Evolutionary conservation across 2,888 invertebrate genomes (phyloP), one percentile per base, ranked within the genome.

Genomic region (Gerosis bhagava): DNA sequence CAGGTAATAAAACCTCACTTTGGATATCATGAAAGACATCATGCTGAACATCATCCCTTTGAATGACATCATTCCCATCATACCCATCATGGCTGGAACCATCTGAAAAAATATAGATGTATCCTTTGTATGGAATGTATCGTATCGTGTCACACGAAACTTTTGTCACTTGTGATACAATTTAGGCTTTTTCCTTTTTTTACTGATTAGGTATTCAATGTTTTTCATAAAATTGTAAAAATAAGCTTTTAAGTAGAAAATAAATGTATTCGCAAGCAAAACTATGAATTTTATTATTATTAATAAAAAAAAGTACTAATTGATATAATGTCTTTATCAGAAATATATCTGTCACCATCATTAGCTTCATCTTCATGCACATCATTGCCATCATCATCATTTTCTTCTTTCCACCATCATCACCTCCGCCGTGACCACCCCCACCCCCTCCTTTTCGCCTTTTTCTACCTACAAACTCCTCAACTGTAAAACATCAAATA

Each of bases 371-470:
- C 60, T 91, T 84, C 89, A 91, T 91, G 52, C 90, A 88, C 81
- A 91, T 79, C 87, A 91, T 90, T 5, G 90, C 90, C 90, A 92
- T 92, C 91, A 91, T 91, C 90, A 91, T 91, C 81, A 91, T 91
- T 51, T 90, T 91, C 65, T 90, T 91, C 64, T 89, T 89, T 1
- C 84, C 84, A 0, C 77, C 83, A 3, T 81, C 80, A 6, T 78
- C 83, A 0, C 72, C 75, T 0, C 77, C 81, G 1, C 77, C 79
- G 2, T 70, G 74, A 0, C 76, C 80, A 1, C 80, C 76, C 0
- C 78, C 86, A 0, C 74, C 77, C 0, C 75, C 83, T 0, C 86
- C 84, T 65, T 82, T 83, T 5, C 78, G 65, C 47, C 73, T 77
- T 51, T 84, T 86, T 66, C 86, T 74, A 41, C 86, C 86, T 5